A percentile compares a stretch with the other conserved stretches of the same genome.
Conservation (phyloP, 2,113 vertebrate genomes). For the Romanogobio albipinnatus region DNA sequence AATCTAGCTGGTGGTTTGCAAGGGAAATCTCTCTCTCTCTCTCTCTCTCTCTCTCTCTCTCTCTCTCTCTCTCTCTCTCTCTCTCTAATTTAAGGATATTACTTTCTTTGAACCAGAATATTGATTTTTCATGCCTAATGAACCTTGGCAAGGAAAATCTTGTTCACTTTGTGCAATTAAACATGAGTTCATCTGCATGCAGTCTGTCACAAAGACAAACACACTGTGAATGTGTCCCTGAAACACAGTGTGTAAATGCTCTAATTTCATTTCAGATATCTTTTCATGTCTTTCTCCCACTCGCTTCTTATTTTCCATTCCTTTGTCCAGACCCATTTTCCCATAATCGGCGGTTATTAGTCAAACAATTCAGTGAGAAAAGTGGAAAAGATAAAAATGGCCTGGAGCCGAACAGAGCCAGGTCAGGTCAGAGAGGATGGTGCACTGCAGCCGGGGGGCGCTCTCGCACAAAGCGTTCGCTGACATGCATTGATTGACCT, state of each 20-base stretch:
- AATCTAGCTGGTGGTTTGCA: background rate
- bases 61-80: too few relatives aligned
- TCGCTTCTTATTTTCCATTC: background rate
- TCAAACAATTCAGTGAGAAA: background rate
- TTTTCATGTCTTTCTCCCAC: background rate
- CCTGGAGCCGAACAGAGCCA: background rate
- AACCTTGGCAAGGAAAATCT: background rate
- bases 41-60: too few relatives aligned
- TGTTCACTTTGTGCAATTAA: conserved; percentile 9
- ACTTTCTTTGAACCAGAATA: background rate
- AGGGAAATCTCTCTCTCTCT: too few relatives aligned
- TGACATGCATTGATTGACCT: background rate
- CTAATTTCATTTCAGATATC: background rate
- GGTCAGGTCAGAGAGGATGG: too few relatives aligned
- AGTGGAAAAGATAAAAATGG: background rate
- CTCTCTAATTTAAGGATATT: background rate
- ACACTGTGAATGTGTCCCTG: background rate
- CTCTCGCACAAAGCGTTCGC: background rate
- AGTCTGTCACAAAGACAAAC: background rate
- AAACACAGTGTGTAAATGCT: background rate
- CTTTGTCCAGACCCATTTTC: background rate
- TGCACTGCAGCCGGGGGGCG: conserved; percentile 4
- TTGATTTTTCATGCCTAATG: background rate
- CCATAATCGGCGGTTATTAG: background rate
- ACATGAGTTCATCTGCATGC: background rate